Conservation (phyloP, 2,797 vertebrate genomes). For the Sardinella longiceps region DNA sequence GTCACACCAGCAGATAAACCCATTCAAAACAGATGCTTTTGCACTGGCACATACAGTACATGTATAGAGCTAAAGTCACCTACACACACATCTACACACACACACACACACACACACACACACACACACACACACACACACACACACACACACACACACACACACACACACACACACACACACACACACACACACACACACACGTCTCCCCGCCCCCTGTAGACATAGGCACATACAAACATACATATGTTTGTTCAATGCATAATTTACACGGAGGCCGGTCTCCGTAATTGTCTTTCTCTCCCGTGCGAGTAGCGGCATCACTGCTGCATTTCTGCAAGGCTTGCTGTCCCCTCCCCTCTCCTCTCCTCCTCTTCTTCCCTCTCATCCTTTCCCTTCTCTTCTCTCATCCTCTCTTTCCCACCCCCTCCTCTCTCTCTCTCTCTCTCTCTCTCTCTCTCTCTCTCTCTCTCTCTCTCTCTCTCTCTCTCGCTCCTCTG, state of each 20-base stretch:
- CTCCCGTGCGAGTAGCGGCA: neutral
- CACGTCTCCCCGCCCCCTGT: too few relatives aligned
- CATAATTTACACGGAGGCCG: constrained; percentile 22
- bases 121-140: neutral
- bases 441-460: neutral
- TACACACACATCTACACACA: neutral
- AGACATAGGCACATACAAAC: neutral
- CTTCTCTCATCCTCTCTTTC: neutral
- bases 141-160: neutral
- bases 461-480: neutral
- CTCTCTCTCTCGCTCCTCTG: neutral
- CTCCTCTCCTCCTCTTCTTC: neutral
- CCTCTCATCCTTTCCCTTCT: neutral
- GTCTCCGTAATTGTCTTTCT: constrained; percentile 17
- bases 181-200: neutral
- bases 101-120: neutral
- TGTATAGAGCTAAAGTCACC: too few relatives aligned
- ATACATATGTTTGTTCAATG: constrained; percentile 17
- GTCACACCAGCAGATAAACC: too few relatives aligned
- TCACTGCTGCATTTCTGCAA: constrained; percentile 18
- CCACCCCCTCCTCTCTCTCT: too few relatives aligned
- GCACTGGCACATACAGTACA: too few relatives aligned
- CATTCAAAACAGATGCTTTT: neutral
- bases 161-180: neutral
- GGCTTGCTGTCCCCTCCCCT: neutral